A percentile compares a stretch with the other conserved stretches of the same genome.
These are phyloP conservation scores for Leucoraja ocellata DNA, from an alignment of 2,797 vertebrate species.

Conservation along the genomic window DNA sequence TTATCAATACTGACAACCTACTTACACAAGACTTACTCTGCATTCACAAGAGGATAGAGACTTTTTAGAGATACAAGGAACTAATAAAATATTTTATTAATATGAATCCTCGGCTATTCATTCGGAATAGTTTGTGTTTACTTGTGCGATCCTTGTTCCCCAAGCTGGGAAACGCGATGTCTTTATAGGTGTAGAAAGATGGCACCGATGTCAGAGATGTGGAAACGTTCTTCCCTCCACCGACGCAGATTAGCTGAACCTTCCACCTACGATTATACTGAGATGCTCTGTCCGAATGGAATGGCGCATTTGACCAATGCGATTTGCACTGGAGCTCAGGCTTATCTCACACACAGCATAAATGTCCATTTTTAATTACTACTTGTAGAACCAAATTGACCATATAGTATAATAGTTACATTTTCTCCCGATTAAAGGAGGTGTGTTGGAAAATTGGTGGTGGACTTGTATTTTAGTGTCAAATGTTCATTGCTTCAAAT, in stretches of 20 bases:
- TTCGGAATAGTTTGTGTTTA: not conserved
- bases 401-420: no score
- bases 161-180: not conserved
- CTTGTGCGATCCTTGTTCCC: not conserved
- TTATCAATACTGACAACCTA: not conserved
- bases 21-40: no score
- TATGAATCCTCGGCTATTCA: not conserved
- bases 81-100: not conserved
- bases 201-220: not conserved
- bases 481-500: not conserved
- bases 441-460: no score
- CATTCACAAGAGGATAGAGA: no score
- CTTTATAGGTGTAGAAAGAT: not conserved
- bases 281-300: not conserved
- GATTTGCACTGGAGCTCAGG: not conserved
- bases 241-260: not conserved
- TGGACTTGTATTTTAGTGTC: not conserved
- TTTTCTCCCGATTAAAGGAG: no score
- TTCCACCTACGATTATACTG: not conserved
- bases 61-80: no score
- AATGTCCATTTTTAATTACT: no score
- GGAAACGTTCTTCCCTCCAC: not conserved
- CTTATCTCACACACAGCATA: no score
- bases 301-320: not conserved
- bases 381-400: not conserved